Percentiles rank a stretch among this genome's conserved stretches.
These are phyloP conservation scores for Amniataba percoides DNA, from an alignment of 2,797 vertebrate species.

Conservation along the genomic window DNA sequence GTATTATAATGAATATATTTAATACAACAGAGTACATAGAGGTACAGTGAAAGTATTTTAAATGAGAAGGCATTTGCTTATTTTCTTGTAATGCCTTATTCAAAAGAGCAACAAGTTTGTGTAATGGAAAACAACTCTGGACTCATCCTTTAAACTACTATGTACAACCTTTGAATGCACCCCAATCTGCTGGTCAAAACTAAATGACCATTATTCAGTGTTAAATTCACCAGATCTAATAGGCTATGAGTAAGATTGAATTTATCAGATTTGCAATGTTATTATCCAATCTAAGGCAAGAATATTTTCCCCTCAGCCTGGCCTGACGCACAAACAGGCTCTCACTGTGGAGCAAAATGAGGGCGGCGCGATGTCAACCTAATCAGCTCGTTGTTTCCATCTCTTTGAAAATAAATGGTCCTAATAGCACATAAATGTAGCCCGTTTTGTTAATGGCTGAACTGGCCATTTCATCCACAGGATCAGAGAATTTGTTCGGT, in stretches of 20 bases:
- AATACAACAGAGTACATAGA: not conserved
- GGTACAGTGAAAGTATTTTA: conserved; percentile 3
- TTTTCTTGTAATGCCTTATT: conserved; percentile 1
- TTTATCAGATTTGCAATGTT: conserved; percentile 79
- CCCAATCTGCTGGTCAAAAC: conserved; percentile 66
- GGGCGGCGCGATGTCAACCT: conserved; percentile 69
- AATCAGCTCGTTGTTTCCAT: conserved; percentile 81
- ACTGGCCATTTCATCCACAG: conserved; percentile 71
- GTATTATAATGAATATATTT: conserved; percentile 9
- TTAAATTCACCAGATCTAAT: conserved; percentile 86
- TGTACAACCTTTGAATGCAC: conserved; percentile 74
- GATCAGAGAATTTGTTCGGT: conserved; percentile 70
- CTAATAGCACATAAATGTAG: conserved; percentile 84
- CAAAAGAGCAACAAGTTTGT: conserved; percentile 14
- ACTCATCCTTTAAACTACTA: conserved; percentile 48
- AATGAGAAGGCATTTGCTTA: not conserved
- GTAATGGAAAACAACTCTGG: conserved; percentile 32
- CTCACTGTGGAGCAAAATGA: conserved; percentile 69
- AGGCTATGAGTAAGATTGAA: conserved; percentile 76
- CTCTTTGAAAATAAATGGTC: conserved; percentile 83
- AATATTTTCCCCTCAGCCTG: conserved; percentile 69
- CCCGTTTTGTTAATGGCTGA: conserved; percentile 81
- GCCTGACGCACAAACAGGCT: conserved; percentile 56
- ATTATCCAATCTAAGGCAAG: conserved; percentile 80
- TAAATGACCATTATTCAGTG: conserved; percentile 82